Percentiles rank a stretch among this genome's conserved stretches.
Conservation (phyloP, 2,888 invertebrate genomes). For the Rotaria macrura region DNA sequence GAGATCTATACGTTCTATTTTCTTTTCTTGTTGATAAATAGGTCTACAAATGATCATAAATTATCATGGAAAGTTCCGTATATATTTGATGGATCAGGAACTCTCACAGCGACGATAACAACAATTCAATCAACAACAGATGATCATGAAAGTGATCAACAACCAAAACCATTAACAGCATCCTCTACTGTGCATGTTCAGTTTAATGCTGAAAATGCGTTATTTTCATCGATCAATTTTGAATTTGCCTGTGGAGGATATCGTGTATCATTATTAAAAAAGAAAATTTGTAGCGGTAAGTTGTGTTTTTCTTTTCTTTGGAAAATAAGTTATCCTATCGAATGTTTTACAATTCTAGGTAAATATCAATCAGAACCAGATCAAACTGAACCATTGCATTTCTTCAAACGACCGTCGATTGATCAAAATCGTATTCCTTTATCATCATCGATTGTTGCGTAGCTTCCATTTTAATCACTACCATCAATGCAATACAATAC, state of each 20-base stretch:
- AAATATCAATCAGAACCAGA: conserved; percentile 19
- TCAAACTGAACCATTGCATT: background rate
- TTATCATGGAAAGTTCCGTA: background rate
- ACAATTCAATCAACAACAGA: background rate
- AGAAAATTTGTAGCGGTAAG: conserved; percentile 4
- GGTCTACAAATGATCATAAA: conserved; percentile 5
- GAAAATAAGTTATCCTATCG: background rate
- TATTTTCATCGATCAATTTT: background rate
- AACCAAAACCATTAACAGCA: background rate
- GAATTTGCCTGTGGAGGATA: background rate
- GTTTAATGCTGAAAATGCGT: background rate
- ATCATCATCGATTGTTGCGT: background rate
- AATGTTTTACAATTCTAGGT: background rate
- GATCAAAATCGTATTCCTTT: background rate
- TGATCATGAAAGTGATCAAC: background rate
- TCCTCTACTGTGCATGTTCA: background rate
- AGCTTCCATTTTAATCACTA: background rate
- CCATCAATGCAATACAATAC: background rate
- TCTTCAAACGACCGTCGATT: background rate
- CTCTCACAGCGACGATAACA: background rate
- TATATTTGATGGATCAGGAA: background rate
- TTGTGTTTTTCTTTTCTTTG: no score
- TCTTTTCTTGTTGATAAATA: background rate
- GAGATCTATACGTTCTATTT: background rate
- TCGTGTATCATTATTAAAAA: conserved; percentile 12